A percentile compares a stretch with the other conserved stretches of the same genome.
These are phyloP conservation scores for Holothuria scabra DNA, from an alignment of 53 echinoderm and acorn worm genomes.

Conservation along the genomic window DNA sequence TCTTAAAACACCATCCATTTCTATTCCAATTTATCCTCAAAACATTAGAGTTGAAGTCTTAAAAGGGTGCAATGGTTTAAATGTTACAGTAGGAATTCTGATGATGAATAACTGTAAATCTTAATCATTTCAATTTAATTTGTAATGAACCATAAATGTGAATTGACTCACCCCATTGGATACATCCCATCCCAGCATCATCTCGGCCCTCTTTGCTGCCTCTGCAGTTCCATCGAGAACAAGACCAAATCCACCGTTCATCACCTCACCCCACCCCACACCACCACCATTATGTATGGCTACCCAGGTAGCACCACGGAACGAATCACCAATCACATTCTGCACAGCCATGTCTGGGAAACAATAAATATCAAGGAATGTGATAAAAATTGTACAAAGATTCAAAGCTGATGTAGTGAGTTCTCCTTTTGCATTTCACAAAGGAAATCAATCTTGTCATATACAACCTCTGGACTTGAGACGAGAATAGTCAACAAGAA, in stretches of 20 bases:
- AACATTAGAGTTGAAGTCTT: too few relatives aligned
- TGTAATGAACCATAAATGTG: background rate
- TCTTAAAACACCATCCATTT: too few relatives aligned
- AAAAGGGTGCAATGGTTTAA: too few relatives aligned
- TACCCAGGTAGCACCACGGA: slow-evolving; percentile 99
- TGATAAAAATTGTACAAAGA: background rate
- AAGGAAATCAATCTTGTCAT: too few relatives aligned
- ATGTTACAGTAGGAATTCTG: too few relatives aligned
- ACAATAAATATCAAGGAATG: background rate
- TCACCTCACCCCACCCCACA: slow-evolving; percentile 98
- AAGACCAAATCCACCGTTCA: slow-evolving; percentile 97
- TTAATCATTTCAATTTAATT: too few relatives aligned
- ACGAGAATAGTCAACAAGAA: too few relatives aligned
- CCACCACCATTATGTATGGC: slow-evolving; percentile 98
- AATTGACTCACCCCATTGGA: slow-evolving; percentile 90
- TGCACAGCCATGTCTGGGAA: slow-evolving; percentile 97
- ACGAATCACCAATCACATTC: slow-evolving; percentile 99
- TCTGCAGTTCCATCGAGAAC: slow-evolving; percentile 85
- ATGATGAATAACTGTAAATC: too few relatives aligned
- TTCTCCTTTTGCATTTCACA: too few relatives aligned
- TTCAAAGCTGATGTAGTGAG: too few relatives aligned
- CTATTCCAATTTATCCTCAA: too few relatives aligned
- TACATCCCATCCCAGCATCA: slow-evolving; percentile 99
- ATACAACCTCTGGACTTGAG: too few relatives aligned
- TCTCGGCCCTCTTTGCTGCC: slow-evolving; percentile 77